These are phyloP conservation scores for Austrolebias charrua DNA, from an alignment of 2,797 vertebrate genomes.

Conservation along the genomic window DNA sequence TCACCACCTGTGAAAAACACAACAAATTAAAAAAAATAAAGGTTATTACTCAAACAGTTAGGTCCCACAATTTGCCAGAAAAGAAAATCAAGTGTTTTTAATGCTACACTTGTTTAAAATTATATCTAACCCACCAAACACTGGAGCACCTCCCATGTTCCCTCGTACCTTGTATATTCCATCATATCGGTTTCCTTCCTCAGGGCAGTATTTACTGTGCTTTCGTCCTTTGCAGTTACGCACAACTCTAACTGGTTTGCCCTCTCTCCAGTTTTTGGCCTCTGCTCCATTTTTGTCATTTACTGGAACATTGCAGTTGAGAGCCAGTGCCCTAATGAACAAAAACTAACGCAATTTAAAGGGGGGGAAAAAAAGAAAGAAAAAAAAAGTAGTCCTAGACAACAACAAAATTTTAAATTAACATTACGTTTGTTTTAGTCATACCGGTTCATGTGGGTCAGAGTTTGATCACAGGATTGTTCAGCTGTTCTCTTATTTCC, in stretches of 20 bases:
- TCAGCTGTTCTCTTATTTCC: slow-evolving; percentile 97
- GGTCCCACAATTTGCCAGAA: not conserved
- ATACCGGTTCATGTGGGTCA: slow-evolving; percentile 98
- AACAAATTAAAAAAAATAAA: not conserved
- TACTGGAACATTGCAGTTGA: slow-evolving; percentile 91
- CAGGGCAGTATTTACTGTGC: slow-evolving; percentile 91
- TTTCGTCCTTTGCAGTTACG: slow-evolving; percentile 92
- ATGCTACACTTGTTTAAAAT: not conserved
- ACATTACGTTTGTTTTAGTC: not conserved
- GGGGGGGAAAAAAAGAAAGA: not conserved
- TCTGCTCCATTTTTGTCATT: slow-evolving; percentile 90
- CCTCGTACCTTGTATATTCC: slow-evolving; percentile 93
- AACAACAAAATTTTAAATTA: too few species aligned
- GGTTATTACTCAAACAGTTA: not conserved
- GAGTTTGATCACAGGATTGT: slow-evolving; percentile 97
- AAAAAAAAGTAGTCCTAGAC: not conserved
- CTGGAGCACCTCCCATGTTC: not conserved
- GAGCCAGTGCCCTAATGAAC: slow-evolving; percentile 85
- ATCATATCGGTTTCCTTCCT: slow-evolving; percentile 95
- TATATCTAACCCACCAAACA: not conserved
- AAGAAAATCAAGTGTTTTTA: not conserved
- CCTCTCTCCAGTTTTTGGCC: slow-evolving; percentile 91
- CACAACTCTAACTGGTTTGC: slow-evolving; percentile 93
- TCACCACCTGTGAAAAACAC: slow-evolving; percentile 82
- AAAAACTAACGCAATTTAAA: slow-evolving; percentile 6